Conservation (phyloP, 1,140 invertebrate species). For the Mamestra configurata region DNA sequence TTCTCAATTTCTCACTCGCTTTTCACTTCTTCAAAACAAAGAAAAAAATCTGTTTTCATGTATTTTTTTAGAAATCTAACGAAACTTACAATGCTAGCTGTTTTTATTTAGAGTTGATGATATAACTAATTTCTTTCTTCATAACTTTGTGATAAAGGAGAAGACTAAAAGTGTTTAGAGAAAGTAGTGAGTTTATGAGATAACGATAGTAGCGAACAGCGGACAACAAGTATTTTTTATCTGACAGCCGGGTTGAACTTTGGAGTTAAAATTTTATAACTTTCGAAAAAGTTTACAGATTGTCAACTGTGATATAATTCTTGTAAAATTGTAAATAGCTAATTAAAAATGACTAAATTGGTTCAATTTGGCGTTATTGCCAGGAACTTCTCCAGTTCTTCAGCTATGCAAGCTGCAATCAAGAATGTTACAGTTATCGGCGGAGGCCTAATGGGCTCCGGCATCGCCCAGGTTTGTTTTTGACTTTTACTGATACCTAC, state of each 20-base stretch:
- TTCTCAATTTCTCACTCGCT: background rate
- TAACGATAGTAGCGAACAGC: background rate
- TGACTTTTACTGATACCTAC: constrained; percentile 42
- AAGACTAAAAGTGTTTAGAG: too few relatives aligned
- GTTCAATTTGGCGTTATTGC: constrained; percentile 76
- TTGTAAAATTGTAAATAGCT: background rate
- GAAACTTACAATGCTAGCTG: too few relatives aligned
- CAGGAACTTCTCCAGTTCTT: constrained; percentile 79
- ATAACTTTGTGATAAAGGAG: too few relatives aligned
- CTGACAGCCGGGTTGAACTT: constrained; percentile 53
- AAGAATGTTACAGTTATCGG: constrained; percentile 94
- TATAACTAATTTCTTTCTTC: too few relatives aligned
- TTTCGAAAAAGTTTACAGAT: constrained; percentile 39
- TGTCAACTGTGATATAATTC: constrained; percentile 16
- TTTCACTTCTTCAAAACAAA: background rate
- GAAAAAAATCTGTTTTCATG: background rate
- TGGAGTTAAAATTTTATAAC: constrained; percentile 53
- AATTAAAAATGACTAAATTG: constrained; percentile 64
- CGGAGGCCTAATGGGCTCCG: constrained; percentile 95
- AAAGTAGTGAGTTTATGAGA: constrained; percentile 3
- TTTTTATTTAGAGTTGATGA: too few relatives aligned
- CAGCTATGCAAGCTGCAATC: constrained; percentile 77
- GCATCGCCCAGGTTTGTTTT: constrained; percentile 94
- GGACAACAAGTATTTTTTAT: constrained; percentile 16
- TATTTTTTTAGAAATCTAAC: too few relatives aligned